Conservation (phyloP, 2,113 vertebrate species). For the Rattus rattus region DNA sequence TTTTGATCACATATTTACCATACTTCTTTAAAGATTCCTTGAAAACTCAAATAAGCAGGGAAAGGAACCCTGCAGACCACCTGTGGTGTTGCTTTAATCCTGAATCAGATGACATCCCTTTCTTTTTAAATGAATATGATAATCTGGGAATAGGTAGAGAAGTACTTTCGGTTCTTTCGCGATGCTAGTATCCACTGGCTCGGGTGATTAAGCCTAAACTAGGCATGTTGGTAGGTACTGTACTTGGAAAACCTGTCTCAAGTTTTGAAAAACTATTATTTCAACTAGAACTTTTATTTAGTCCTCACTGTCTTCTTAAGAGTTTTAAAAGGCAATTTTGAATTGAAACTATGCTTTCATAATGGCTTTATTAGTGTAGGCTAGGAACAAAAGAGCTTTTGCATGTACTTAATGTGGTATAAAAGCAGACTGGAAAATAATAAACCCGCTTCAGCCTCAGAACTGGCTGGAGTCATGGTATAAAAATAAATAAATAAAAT, state of each 20-base stretch:
- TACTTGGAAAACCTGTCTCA: slow-evolving; percentile 22
- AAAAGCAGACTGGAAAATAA: too few relatives aligned
- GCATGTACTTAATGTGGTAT: too few relatives aligned
- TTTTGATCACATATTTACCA: slow-evolving; percentile 22
- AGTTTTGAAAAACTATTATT: background rate
- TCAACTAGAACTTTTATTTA: slow-evolving; percentile 46
- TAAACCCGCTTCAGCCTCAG: too few relatives aligned
- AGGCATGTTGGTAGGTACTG: slow-evolving; percentile 5
- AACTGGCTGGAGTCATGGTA: too few relatives aligned
- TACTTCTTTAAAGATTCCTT: background rate
- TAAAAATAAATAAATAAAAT: background rate
- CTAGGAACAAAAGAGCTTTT: slow-evolving; percentile 39
- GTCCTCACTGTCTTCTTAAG: background rate
- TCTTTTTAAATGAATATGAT: slow-evolving; percentile 6
- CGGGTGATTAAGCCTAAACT: background rate
- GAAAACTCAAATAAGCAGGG: background rate
- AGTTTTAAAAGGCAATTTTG: slow-evolving; percentile 45
- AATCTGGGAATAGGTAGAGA: background rate
- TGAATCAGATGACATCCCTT: background rate
- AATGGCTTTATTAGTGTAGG: background rate
- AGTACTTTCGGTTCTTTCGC: slow-evolving; percentile 15
- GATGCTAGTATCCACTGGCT: slow-evolving; percentile 5
- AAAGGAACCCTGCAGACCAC: background rate
- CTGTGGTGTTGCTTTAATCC: background rate
- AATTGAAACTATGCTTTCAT: slow-evolving; percentile 39